Base-by-base conservation (phyloP, 1,140 invertebrate genomes). In the Drosophila nasuta region DNA sequence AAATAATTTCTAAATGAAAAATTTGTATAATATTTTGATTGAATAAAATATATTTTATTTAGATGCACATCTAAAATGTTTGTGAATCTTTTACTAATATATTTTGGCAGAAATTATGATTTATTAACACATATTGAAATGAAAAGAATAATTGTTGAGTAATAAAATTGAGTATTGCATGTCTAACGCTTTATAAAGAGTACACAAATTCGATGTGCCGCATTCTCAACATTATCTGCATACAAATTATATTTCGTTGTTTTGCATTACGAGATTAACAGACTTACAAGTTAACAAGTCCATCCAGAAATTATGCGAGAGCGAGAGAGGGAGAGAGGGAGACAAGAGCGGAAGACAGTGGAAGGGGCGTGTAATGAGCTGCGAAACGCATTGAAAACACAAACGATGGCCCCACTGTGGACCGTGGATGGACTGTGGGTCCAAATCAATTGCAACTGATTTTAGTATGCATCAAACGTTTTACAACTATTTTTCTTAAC, bases 401-500 rank as follows among this genome's bases (percentile, higher is more conserved):
- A 72, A 67, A 72, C 52, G 52, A 48, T 65, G 52, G 25, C 15
- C 20, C 54, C 20, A 25, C 20, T 25, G 20, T 25, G 20, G 20
- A 25, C 20, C 4, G 20, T 25, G 20, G 20, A 25, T 4, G 41
- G 35, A 57, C 33, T 20, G 54, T 41, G 54, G 15, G 45, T 77
- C 15, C 63, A 83, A 88, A 89, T 88, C 85, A 88, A 88, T 88
- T 88, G 81, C 75, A 85, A 76, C 68, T 43, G 67, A 67, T 89
- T 89, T 89, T 89, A 79, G 85, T 89, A 89, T 89, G 81, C 85
- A 90, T 85, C 86, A 79, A 75, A 63, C 85, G 85, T 89, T 89
- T 85, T 85, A 81, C 86, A 89, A 89, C 85, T 89, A 89, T 89
- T 89, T 89, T 89, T 89, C 85, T 89, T 89, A 89, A 89, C 85